Base-by-base conservation (phyloP, 2,888 invertebrate species). In the Nudaria mundana region DNA sequence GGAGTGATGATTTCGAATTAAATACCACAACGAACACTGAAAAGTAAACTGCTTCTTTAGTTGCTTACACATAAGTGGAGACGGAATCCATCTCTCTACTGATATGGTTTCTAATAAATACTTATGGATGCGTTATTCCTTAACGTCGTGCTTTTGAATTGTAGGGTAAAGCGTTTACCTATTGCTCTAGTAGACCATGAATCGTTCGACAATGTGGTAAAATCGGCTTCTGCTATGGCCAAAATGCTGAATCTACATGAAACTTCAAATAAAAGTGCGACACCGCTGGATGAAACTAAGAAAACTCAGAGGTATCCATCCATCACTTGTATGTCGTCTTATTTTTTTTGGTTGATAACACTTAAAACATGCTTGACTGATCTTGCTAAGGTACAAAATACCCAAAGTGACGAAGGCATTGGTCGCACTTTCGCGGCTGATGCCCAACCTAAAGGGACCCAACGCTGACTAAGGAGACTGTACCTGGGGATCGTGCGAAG, bases 171-270 rank as follows among this genome's bases (percentile, higher is more conserved):
- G n/a, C n/a, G n/a, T n/a, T n/a, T 60, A 14, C 55, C 60, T 15
- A 71, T 71, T 5, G 62, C 72, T 3, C 51, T 81, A 49, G 78
- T 85, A 3, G 72, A 77, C 37, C 87, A 76, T 26, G 78, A 84
- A 37, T 86, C 87, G 0, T 87, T 82, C 79, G 85, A 85, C 32
- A 87, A 87, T 37, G 63, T 87, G 11, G 82, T 87, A 2, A 76
- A 78, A 51, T 75, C 72, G 1, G 87, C 87, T 0, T 78, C 81
- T 0, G 71, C 64, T 14, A 82, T 87, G 71, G 84, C 77, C 0
- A 66, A 56, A 3, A 53, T 75, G 12, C 51, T 86, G 20, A 78
- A 81, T 40, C 52, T 62, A 44, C 56, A 66, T 4, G 11, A 15
- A 16, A 24, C 32, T 5, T 15, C 34, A 8, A 37, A 22, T 5